Evolutionary conservation across 2,888 invertebrate genomes (phyloP).

Genomic region (Agrotis clavis): DNA sequence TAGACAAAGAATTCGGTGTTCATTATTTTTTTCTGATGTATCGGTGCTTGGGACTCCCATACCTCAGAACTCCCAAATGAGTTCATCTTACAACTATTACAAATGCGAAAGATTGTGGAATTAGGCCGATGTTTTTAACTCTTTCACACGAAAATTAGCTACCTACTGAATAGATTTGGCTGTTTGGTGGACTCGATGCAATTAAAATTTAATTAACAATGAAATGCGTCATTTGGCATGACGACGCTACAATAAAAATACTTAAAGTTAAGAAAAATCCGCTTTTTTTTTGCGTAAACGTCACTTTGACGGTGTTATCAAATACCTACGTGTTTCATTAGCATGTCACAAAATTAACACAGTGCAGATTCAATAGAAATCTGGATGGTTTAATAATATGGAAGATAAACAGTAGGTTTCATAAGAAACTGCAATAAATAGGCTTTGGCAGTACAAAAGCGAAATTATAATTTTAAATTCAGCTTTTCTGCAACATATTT

Average conservation of each 20-base stretch:
- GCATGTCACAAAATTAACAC: background rate
- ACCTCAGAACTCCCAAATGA: too few species aligned
- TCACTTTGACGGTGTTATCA: background rate
- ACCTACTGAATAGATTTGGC: background rate
- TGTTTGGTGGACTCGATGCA: background rate
- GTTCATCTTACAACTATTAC: too few species aligned
- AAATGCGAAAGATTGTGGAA: too few species aligned
- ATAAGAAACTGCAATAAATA: background rate
- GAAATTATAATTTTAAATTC: background rate
- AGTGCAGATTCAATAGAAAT: background rate
- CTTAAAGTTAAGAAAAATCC: too few species aligned
- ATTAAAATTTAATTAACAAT: slow-evolving; percentile 9
- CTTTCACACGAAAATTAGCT: too few species aligned
- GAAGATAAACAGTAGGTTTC: slow-evolving; percentile 5
- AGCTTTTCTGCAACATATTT: too few species aligned
- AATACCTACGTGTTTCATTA: slow-evolving; percentile 2
- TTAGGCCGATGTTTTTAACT: too few species aligned
- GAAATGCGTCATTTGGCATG: slow-evolving; percentile 14
- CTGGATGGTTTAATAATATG: background rate
- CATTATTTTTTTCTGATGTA: background rate
- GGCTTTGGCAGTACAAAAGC: too few species aligned
- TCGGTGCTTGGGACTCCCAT: background rate
- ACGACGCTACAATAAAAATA: background rate
- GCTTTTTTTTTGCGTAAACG: background rate
- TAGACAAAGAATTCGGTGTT: slow-evolving; percentile 13